Base-by-base conservation (phyloP, 2,113 vertebrate genomes). In the Nothobranchius kuhntae region DNA sequence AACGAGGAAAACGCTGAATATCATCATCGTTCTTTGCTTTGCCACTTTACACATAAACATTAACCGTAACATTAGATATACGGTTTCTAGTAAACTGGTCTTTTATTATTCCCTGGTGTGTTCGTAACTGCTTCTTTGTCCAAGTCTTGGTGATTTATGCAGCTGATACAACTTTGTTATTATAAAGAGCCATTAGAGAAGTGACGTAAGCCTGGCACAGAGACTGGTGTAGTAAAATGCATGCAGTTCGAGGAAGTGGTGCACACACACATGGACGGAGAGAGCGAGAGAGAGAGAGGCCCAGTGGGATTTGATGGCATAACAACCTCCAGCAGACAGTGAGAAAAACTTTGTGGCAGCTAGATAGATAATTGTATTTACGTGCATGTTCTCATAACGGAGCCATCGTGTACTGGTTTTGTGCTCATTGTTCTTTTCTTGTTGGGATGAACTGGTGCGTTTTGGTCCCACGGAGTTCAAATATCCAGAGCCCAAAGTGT, bases 151-250 rank as follows among this genome's bases (percentile, higher is more conserved):
- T 21, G 13, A 73, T 71, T 86, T 61, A 69, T 36, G 12, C 42
- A 59, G 60, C 52, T 54, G 52, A 65, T 65, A 73, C 80, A 78
- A 76, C 54, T 66, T 56, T 80, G 76, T 87, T 84, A 51, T 77
- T 89, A 58, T 71, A 83, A 48, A 36, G 62, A 76, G 42, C 47
- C 76, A 77, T 83, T 77, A 73, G 75, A 74, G 68, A 53, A 52
- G 68, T 89, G 86, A 89, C 73, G 81, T 73, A 11, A 82, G 71
- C 53, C 75, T 82, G 86, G 86, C 80, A 87, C 71, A 24, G 60
- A 81, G 71, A 51, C 61, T 44, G 53, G 52, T 73, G 65, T 64
- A 69, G 78, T 86, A 73, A 84, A 85, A 73, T 65, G 55, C 66
- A 57, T 66, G 64, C 59, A 71, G 30, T 63, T 68, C 71, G 65